Evolutionary conservation across 2,888 invertebrate species (phyloP), one percentile per base, ranked within the genome.

Genomic region (Pimpla rufipes): DNA sequence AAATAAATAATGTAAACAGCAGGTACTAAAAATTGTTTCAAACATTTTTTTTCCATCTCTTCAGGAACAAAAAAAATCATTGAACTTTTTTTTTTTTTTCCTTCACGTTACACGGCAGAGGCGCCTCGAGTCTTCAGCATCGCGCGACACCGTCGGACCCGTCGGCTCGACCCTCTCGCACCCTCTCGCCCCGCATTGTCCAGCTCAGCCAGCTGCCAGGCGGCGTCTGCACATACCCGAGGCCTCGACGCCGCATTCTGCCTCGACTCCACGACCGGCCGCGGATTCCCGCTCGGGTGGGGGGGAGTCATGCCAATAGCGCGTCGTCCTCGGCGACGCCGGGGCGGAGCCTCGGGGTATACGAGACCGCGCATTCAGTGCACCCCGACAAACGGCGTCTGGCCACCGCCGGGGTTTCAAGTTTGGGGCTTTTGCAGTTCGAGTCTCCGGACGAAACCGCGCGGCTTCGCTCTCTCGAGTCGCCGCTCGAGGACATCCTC

Each of bases 321-420:
- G 52, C 21, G 21, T 23, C 79, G 70, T 66, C 68, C 73, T 74
- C 79, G 37, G 73, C n/a, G 79, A 86, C 79, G 86, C 87, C 71
- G 88, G 88, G 91, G 91, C 91, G 91, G 90, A 89, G 91, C 89
- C 81, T 90, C 73, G 62, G 84, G 86, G 85, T 90, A 90, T 89
- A 90, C 88, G 84, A 87, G 87, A 83, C 80, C 55, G 77, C 80
- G 83, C 77, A 79, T 70, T 71, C 85, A 87, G 86, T 74, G 76
- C 64, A 59, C 84, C 82, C 79, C 79, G 87, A 88, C 92, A 93
- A 88, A 91, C 92, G 93, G 92, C 93, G 91, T 89, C 89, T 89
- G 89, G 90, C 90, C 88, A 90, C 88, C 91, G 92, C 90, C 91
- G 90, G 88, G 87, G 73, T 84, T 86, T 79, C 81, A 75, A 77